Base-by-base conservation (phyloP, 1,140 invertebrate genomes). In the Drosophila sproati region DNA sequence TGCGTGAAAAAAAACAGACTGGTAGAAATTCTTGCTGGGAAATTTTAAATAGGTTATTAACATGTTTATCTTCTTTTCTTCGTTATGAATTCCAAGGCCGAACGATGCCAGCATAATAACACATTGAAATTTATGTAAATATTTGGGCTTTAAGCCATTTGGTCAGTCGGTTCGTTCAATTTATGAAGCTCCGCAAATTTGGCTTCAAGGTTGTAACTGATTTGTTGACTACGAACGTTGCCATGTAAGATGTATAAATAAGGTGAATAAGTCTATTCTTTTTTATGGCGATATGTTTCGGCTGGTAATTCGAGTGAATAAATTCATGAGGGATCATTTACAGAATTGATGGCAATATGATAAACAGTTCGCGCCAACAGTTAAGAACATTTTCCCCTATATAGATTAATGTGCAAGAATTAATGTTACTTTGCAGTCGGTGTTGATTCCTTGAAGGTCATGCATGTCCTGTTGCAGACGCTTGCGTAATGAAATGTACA, bases 21-120 rank as follows among this genome's bases (percentile, higher is more conserved):
- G 72, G 59, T 87, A 83, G 83, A 88, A 87, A 88, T 87, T 88
- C 85, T 80, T 83, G 77, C 73, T 87, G 87, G 80, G 76, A 87
- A 87, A 89, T 87, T 89, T 77, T 80, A 89, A 83, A 78, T 89
- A 89, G 80, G 85, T 83, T 87, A 87, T 87, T 87, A 89, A 82
- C 85, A 80, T 80, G 85, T 87, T 89, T 82, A 73, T 88, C 76
- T 82, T 88, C 79, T 82, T 87, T 88, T 80, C 69, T 74, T 87
- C 70, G 80, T 80, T 87, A 80, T 78, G 59, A 74, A 83, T 88
- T 80, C 83, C 83, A 87, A 87, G 83, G 83, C 62, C 73, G 77
- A 8, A 37, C 72, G 31, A 28, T 31, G 60, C 56, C 77, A 80
- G 67, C 83, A 87, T 82, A 88, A 82, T 87, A 88, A 88, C 82